These are phyloP conservation scores for Lycophotia porphyrea DNA, from an alignment of 2,888 invertebrate genomes.

Conservation along the genomic window DNA sequence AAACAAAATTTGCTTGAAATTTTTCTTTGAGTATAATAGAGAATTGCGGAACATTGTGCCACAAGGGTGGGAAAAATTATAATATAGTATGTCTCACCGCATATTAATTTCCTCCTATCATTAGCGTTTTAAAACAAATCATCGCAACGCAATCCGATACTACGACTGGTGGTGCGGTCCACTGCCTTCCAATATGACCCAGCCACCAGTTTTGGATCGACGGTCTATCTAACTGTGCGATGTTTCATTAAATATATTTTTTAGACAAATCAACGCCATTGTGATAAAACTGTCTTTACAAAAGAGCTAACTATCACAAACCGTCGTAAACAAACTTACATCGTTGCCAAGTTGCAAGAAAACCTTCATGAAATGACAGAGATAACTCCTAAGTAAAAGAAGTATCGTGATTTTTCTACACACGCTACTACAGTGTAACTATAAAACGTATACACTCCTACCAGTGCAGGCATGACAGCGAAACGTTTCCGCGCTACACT, in stretches of 20 bases:
- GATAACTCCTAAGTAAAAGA: neutral
- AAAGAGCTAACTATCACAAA: neutral
- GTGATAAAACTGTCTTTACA: neutral
- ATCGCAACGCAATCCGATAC: neutral
- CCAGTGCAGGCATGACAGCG: constrained; percentile 7
- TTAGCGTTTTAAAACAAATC: neutral
- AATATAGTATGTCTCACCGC: neutral
- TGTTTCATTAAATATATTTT: neutral
- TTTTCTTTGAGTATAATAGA: neutral
- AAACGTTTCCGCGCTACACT: constrained; percentile 12
- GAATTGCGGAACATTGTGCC: neutral
- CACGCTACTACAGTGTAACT: constrained; percentile 5
- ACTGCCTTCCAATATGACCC: neutral
- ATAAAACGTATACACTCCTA: constrained; percentile 16
- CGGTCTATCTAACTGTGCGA: neutral
- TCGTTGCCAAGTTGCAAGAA: neutral
- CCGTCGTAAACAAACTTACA: neutral
- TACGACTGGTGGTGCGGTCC: neutral
- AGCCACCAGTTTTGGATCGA: neutral
- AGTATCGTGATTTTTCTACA: neutral
- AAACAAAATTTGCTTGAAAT: neutral
- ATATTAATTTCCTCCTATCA: neutral
- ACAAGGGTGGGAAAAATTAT: neutral
- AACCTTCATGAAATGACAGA: constrained; percentile 4
- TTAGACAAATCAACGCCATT: no score